A percentile compares a stretch with the other conserved stretches of the same genome.
These are phyloP conservation scores for Antennarius maculatus DNA, from an alignment of 2,797 vertebrate genomes.

Conservation along the genomic window DNA sequence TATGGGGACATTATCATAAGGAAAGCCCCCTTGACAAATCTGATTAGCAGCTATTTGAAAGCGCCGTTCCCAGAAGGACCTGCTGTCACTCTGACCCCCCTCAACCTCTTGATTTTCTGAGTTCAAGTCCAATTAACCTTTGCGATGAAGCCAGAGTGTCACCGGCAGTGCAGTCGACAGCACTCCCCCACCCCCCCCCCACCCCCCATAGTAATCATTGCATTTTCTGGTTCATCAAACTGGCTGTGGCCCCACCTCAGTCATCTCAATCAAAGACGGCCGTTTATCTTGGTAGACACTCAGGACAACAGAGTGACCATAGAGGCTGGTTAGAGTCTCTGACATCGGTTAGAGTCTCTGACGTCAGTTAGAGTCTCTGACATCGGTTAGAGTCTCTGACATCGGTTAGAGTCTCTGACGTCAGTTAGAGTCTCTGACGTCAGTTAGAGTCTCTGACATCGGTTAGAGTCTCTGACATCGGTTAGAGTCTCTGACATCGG, in stretches of 20 bases:
- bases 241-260: constrained; percentile 84
- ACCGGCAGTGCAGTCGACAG: constrained; percentile 89
- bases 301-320: constrained; percentile 74
- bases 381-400: too few relatives aligned
- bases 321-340: constrained; percentile 70
- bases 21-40: constrained; percentile 86
- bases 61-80: constrained; percentile 79
- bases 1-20: constrained; percentile 77
- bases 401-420: too few relatives aligned
- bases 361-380: too few relatives aligned
- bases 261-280: constrained; percentile 87
- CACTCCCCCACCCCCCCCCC: too few relatives aligned
- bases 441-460: too few relatives aligned
- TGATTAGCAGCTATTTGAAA: constrained; percentile 88
- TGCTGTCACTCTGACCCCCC: constrained; percentile 85
- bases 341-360: constrained; percentile 32
- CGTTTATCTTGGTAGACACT: constrained; percentile 87
- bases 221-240: constrained; percentile 95
- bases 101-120: constrained; percentile 97
- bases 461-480: too few relatives aligned
- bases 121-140: constrained; percentile 99
- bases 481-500: too few relatives aligned
- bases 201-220: constrained; percentile 92
- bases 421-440: too few relatives aligned
- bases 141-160: constrained; percentile 88